Percentiles rank a stretch among this genome's conserved stretches.
phyloP scores from a whole-genome alignment of 2,888 invertebrate genomes.

The Tenthredo amoena region DNA sequence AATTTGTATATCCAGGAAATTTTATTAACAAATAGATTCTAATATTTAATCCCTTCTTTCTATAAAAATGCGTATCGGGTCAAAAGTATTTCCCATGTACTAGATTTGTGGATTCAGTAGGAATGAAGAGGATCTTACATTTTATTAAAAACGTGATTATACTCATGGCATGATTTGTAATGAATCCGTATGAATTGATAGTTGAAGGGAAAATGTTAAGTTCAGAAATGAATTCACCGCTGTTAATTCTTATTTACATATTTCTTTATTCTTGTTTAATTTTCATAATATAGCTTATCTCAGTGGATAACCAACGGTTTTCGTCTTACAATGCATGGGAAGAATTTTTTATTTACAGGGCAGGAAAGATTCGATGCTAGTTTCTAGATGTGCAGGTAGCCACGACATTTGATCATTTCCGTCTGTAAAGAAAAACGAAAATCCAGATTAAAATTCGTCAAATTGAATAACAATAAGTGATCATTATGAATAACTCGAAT shows the following conservation, averaged over 20 bases:
- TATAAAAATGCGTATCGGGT: background rate
- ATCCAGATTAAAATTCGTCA: background rate
- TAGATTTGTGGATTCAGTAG: background rate
- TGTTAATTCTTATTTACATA: slow-evolving; percentile 47
- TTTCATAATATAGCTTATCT: slow-evolving; percentile 55
- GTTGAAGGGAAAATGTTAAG: background rate
- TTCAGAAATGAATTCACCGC: background rate
- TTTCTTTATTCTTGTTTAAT: slow-evolving; percentile 59
- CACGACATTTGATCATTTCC: slow-evolving; percentile 66
- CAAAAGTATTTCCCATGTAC: background rate
- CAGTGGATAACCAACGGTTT: slow-evolving; percentile 43
- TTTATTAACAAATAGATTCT: background rate
- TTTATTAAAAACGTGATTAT: background rate
- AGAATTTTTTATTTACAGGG: slow-evolving; percentile 69
- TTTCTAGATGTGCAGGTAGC: slow-evolving; percentile 62
- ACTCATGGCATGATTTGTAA: background rate
- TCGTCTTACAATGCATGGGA: slow-evolving; percentile 54
- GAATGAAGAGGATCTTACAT: background rate
- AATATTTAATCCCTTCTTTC: background rate
- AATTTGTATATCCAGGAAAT: background rate
- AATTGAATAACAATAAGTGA: background rate
- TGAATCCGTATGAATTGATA: background rate
- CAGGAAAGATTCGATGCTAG: slow-evolving; percentile 65
- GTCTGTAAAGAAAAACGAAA: slow-evolving; percentile 68
- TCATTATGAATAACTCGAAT: background rate